phyloP scores from a whole-genome alignment of 1,140 invertebrate genomes.

The Leptopilina boulardi region DNA sequence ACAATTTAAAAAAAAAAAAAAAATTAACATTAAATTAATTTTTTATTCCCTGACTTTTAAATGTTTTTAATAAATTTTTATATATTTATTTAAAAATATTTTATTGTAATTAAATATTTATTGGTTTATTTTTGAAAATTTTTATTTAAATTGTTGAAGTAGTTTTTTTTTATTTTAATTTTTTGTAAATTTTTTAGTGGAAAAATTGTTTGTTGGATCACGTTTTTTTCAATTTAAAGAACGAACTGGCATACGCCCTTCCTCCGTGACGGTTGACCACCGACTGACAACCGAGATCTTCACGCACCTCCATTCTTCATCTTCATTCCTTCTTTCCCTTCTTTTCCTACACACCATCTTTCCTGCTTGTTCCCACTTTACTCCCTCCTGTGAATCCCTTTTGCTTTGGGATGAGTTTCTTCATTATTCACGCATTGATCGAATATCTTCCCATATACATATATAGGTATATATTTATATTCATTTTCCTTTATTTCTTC shows the following conservation, averaged over 20 bases:
- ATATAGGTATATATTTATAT: too few species aligned
- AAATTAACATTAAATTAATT: too few species aligned
- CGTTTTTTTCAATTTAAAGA: not conserved
- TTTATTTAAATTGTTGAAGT: not conserved
- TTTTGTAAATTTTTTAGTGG: not conserved
- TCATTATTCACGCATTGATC: slow-evolving; percentile 27
- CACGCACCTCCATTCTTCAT: slow-evolving; percentile 70
- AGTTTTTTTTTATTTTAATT: not conserved
- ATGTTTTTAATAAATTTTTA: too few species aligned
- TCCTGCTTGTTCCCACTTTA: slow-evolving; percentile 43
- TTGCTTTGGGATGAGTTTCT: slow-evolving; percentile 43
- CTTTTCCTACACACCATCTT: slow-evolving; percentile 50
- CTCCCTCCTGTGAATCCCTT: slow-evolving; percentile 44
- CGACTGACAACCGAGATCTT: slow-evolving; percentile 71
- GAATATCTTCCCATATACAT: slow-evolving; percentile 11
- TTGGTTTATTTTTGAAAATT: not conserved
- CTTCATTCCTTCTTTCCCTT: slow-evolving; percentile 68
- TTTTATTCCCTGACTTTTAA: too few species aligned
- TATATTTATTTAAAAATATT: too few species aligned
- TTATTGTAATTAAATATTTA: too few species aligned
- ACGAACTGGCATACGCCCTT: slow-evolving; percentile 58
- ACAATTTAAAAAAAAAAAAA: too few species aligned
- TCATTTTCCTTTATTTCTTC: slow-evolving; percentile 16
- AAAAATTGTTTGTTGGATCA: not conserved
- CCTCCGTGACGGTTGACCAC: slow-evolving; percentile 69